Evolutionary conservation across 1,140 invertebrate species (phyloP).

Genomic region (Neodiprion pinetum): DNA sequence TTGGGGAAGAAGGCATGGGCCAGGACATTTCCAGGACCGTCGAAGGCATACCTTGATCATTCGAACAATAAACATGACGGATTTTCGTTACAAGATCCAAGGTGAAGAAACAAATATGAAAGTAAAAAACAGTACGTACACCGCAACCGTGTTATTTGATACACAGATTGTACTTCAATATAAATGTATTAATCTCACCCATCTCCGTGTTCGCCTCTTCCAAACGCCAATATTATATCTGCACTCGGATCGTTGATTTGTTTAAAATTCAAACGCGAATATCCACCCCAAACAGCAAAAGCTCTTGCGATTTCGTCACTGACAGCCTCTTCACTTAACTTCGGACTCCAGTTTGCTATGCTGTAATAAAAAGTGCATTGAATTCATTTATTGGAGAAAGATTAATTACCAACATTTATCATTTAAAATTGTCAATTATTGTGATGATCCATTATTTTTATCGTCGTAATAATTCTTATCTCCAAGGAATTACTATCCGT

Average conservation of each 20-base stretch:
- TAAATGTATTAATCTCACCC: constrained; percentile 53
- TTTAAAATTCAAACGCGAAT: constrained; percentile 67
- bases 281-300: constrained; percentile 69
- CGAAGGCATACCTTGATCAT: constrained; percentile 68
- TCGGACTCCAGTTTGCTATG: constrained; percentile 70
- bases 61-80: neutral
- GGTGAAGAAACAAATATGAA: neutral
- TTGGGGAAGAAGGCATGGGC: constrained; percentile 80
- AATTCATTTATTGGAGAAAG: neutral
- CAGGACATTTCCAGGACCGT: constrained; percentile 73
- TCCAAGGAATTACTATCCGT: too few species aligned
- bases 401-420: too few species aligned
- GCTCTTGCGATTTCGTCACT: constrained; percentile 64
- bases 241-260: constrained; percentile 56
- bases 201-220: constrained; percentile 69
- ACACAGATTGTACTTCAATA: constrained; percentile 12
- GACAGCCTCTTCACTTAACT: constrained; percentile 63
- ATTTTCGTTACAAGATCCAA: too few species aligned
- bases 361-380: constrained; percentile 52
- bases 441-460: too few species aligned
- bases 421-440: too few species aligned
- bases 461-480: too few species aligned
- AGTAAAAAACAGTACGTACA: neutral
- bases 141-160: constrained; percentile 8
- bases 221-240: constrained; percentile 74